Percentiles rank a stretch among this genome's conserved stretches.
Conservation (phyloP, 2,797 vertebrate species). For the Distichodus sexfasciatus region DNA sequence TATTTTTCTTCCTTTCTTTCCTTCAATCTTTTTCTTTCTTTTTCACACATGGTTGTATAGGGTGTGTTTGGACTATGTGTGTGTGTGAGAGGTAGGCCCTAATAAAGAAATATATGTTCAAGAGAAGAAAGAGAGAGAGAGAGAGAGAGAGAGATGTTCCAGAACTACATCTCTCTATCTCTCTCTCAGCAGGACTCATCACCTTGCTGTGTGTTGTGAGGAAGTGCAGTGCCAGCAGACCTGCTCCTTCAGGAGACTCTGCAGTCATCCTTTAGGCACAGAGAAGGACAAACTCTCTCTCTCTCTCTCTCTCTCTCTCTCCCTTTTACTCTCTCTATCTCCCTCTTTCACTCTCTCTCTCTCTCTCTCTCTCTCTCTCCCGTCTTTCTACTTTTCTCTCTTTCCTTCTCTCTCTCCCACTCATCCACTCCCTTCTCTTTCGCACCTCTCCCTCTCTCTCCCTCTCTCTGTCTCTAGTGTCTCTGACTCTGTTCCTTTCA, state of each 20-base stretch:
- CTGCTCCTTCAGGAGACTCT: constrained; percentile 42
- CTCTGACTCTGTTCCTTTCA: too few species aligned
- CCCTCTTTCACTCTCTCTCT: neutral
- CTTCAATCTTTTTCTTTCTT: neutral
- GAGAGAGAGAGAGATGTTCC: too few species aligned
- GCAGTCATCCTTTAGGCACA: constrained; percentile 37
- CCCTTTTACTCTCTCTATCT: neutral
- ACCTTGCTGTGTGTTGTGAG: constrained; percentile 43
- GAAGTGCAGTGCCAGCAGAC: constrained; percentile 47
- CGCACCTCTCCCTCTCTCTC: too few species aligned
- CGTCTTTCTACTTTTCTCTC: too few species aligned
- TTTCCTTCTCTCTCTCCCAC: too few species aligned
- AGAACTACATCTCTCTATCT: neutral
- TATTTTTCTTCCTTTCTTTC: neutral
- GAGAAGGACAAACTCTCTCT: constrained; percentile 22
- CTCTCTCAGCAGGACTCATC: constrained; percentile 34
- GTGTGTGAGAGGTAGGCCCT: too few species aligned
- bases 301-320: constrained; percentile 18
- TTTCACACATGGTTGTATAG: too few species aligned
- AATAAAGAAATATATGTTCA: too few species aligned
- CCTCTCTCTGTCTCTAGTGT: too few species aligned
- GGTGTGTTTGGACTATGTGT: too few species aligned
- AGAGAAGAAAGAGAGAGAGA: too few species aligned
- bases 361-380: neutral
- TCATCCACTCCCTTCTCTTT: too few species aligned